Percentiles rank a stretch among this genome's conserved stretches.
phyloP scores from a whole-genome alignment of 1,140 invertebrate genomes.

The Ips nitidus region DNA sequence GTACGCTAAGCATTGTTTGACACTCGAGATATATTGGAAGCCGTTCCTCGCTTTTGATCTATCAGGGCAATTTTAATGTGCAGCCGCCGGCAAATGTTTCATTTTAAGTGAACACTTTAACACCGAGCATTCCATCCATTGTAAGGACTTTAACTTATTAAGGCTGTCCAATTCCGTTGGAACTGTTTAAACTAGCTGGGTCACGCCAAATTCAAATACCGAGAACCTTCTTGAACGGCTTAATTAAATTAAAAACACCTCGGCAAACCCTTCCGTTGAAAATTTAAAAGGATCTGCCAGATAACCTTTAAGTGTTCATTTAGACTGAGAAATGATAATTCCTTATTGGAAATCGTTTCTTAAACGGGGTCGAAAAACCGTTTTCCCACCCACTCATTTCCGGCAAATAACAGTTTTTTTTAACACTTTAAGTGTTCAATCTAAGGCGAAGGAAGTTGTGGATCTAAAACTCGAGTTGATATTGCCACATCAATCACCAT shows the following conservation, averaged over 20 bases:
- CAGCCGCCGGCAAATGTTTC: neutral
- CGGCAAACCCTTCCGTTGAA: too few species aligned
- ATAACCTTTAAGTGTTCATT: constrained; percentile 14
- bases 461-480: constrained; percentile 33
- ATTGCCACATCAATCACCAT: constrained; percentile 34
- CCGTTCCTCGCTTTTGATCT: constrained; percentile 5
- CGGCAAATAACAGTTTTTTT: constrained; percentile 25
- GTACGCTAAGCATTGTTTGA: constrained; percentile 6
- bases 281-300: neutral
- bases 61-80: constrained; percentile 7
- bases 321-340: constrained; percentile 12
- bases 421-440: constrained; percentile 27
- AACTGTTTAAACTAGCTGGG: too few species aligned
- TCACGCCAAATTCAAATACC: too few species aligned
- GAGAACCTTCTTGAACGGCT: too few species aligned
- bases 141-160: too few species aligned
- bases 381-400: constrained; percentile 20
- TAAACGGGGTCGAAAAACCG: constrained; percentile 6
- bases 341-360: constrained; percentile 6
- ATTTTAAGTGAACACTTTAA: neutral
- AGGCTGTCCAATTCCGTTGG: too few species aligned
- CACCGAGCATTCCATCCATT: neutral
- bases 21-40: constrained; percentile 4
- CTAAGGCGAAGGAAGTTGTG: constrained; percentile 27
- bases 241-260: too few species aligned